A percentile compares a stretch with the other conserved stretches of the same genome.
These are phyloP conservation scores for Pegoplata infirma DNA, from an alignment of 2,888 invertebrate species.

Conservation along the genomic window DNA sequence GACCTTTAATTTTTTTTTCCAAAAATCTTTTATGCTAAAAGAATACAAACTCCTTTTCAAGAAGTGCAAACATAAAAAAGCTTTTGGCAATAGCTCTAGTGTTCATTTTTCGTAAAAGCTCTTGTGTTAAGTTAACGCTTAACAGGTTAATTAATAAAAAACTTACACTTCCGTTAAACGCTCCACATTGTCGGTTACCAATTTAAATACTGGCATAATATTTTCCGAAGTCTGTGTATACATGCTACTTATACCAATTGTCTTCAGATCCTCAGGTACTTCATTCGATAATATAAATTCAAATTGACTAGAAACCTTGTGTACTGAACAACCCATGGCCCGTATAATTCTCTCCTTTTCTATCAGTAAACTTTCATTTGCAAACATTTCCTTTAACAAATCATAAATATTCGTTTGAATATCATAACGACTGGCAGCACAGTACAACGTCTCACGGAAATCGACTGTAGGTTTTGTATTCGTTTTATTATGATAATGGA, in stretches of 20 bases:
- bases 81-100: no score
- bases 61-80: no score
- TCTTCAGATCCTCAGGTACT: slow-evolving; percentile 65
- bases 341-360: slow-evolving; percentile 83
- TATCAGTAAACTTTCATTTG: slow-evolving; percentile 80
- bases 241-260: slow-evolving; percentile 75
- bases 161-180: slow-evolving; percentile 69
- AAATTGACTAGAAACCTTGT: slow-evolving; percentile 79
- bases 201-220: slow-evolving; percentile 66
- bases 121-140: no score
- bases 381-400: slow-evolving; percentile 81
- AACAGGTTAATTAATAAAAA: neutral
- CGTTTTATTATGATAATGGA: slow-evolving; percentile 57
- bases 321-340: slow-evolving; percentile 84
- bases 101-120: no score
- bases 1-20: no score
- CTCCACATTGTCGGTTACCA: slow-evolving; percentile 64
- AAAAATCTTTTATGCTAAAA: no score
- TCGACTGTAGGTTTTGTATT: slow-evolving; percentile 65
- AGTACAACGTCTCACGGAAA: slow-evolving; percentile 69
- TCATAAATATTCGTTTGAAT: slow-evolving; percentile 81
- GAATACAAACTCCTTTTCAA: no score
- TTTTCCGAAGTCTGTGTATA: slow-evolving; percentile 79
- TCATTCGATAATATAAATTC: slow-evolving; percentile 77
- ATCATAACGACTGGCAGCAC: slow-evolving; percentile 65